Conservation (phyloP, 2,113 vertebrate genomes). For the Chloropsis hardwickii region DNA sequence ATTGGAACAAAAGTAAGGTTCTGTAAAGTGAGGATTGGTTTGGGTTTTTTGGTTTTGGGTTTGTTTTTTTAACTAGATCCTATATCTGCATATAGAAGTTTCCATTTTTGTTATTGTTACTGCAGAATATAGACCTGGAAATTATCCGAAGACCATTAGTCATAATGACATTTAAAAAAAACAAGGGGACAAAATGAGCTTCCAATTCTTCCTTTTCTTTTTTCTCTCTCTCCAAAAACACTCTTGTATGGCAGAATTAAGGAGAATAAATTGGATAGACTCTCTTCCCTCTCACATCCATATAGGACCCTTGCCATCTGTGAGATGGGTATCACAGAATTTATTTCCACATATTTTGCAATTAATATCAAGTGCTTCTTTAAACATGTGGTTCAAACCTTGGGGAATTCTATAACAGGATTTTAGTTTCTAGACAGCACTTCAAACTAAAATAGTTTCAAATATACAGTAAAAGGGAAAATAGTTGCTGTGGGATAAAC, state of each 20-base stretch:
- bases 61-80: not conserved
- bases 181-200: not conserved
- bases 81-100: not conserved
- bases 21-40: not conserved
- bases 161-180: not conserved
- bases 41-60: not conserved
- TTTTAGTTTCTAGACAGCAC: conserved; percentile 32
- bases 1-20: not conserved
- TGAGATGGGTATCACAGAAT: not conserved
- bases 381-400: conserved; percentile 21
- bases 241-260: not conserved
- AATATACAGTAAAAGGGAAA: conserved; percentile 30
- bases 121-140: not conserved
- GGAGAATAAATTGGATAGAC: not conserved
- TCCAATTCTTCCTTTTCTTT: not conserved
- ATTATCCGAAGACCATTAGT: not conserved
- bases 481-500: conserved; percentile 55
- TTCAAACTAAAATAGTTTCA: conserved; percentile 39
- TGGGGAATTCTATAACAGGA: conserved; percentile 39
- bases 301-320: not conserved
- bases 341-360: conserved; percentile 31
- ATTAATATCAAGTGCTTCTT: conserved; percentile 52
- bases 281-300: not conserved
- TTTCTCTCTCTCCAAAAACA: not conserved
- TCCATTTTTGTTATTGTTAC: not conserved